These are phyloP conservation scores for Urophycis tenuis DNA, from an alignment of 2,797 vertebrate genomes.

Conservation along the genomic window DNA sequence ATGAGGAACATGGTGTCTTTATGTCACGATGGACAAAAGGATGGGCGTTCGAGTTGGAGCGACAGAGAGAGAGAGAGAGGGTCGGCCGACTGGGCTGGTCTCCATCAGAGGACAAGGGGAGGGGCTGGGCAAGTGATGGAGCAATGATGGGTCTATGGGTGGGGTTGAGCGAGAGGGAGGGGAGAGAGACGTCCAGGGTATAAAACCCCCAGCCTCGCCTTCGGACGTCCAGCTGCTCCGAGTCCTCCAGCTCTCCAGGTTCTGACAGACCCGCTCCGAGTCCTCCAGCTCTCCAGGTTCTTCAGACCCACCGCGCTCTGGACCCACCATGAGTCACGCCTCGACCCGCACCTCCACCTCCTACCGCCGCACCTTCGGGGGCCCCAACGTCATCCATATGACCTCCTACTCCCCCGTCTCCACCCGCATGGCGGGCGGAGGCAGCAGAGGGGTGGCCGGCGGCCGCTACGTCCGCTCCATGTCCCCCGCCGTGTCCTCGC, in stretches of 20 bases:
- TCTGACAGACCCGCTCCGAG: conserved; percentile 36
- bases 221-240: conserved; percentile 58
- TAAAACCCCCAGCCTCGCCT: conserved; percentile 64
- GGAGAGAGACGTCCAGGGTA: conserved; percentile 52
- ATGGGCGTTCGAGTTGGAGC: conserved; percentile 43
- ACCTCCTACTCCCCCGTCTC: conserved; percentile 70
- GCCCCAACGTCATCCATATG: conserved; percentile 66
- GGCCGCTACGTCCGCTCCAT: conserved; percentile 66
- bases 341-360: conserved; percentile 69
- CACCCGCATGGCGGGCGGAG: conserved; percentile 56
- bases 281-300: conserved; percentile 36
- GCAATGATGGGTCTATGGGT: conserved; percentile 43
- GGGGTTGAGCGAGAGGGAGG: conserved; percentile 40
- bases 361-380: conserved; percentile 79
- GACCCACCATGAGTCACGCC: conserved; percentile 68
- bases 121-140: neutral
- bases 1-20: neutral
- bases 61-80: conserved; percentile 43
- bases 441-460: conserved; percentile 26
- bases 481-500: conserved; percentile 61
- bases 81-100: conserved; percentile 25
- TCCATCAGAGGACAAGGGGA: neutral
- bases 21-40: conserved; percentile 51
- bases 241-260: conserved; percentile 30
- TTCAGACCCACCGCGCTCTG: neutral